Conservation (phyloP, 2,797 vertebrate species). For the Psittacula derbiana region DNA sequence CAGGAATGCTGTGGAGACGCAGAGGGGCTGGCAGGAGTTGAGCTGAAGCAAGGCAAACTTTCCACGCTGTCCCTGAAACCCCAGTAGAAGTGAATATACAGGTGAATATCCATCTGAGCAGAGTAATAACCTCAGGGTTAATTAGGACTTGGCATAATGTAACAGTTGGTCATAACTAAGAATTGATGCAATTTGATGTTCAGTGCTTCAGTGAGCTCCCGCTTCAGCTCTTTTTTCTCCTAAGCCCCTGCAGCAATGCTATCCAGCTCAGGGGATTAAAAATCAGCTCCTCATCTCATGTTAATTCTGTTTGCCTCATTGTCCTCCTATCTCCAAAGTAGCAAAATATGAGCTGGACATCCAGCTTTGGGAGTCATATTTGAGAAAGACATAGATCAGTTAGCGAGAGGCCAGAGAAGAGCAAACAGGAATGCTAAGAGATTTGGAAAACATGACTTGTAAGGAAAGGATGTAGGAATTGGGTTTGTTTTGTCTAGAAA, state of each 20-base stretch:
- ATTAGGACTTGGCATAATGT: neutral
- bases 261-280: conserved; percentile 23
- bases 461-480: neutral
- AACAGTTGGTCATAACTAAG: neutral
- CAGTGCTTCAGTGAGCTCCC: neutral
- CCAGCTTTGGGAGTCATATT: neutral
- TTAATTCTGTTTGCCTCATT: neutral
- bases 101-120: neutral
- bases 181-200: neutral
- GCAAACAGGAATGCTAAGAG: neutral
- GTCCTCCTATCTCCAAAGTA: neutral
- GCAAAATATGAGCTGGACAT: neutral
- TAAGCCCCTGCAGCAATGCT: neutral
- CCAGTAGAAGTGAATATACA: neutral
- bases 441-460: neutral
- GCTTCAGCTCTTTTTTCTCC: neutral
- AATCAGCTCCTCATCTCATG: neutral
- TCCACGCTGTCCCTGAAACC: neutral
- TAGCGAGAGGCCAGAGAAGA: neutral
- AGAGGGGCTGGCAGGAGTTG: neutral
- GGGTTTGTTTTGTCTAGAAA: conserved; percentile 36
- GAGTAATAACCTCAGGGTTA: neutral
- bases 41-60: neutral
- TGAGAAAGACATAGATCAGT: neutral
- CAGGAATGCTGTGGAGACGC: neutral